Percentiles rank a stretch among this genome's conserved stretches.
Conservation (phyloP, 2,113 vertebrate genomes). For the Scolopax mira region DNA sequence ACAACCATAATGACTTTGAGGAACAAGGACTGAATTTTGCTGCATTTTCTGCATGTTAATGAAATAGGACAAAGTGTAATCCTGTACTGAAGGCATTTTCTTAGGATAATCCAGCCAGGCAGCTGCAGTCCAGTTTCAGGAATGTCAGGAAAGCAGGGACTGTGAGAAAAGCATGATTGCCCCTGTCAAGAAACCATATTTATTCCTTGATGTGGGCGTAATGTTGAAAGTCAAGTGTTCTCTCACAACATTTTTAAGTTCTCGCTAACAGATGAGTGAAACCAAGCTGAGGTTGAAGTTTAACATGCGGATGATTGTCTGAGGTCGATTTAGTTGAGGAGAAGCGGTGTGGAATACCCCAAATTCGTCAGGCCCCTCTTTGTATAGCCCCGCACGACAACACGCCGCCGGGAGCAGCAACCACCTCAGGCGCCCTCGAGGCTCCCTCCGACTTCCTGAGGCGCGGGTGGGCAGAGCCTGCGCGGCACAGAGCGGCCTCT, state of each 20-base stretch:
- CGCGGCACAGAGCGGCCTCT: rapidly evolving
- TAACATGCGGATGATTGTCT: rapidly evolving
- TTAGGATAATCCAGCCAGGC: not conserved
- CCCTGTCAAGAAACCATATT: rapidly evolving
- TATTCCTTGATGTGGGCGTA: not conserved
- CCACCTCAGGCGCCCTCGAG: rapidly evolving
- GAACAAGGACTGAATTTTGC: not conserved
- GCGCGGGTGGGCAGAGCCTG: rapidly evolving
- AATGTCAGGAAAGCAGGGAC: not conserved
- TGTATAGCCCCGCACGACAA: rapidly evolving
- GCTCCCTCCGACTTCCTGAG: not conserved
- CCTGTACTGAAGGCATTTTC: not conserved
- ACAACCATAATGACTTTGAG: not conserved
- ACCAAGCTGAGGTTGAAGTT: not conserved
- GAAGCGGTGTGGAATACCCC: rapidly evolving
- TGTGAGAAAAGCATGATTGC: rapidly evolving
- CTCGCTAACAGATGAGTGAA: too few relatives aligned
- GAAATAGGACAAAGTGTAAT: not conserved
- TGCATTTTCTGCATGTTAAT: not conserved
- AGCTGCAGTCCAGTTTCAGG: not conserved
- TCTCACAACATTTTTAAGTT: not conserved
- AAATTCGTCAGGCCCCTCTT: rapidly evolving
- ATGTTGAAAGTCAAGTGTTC: not conserved
- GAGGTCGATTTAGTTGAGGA: too few relatives aligned
- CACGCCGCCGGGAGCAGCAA: rapidly evolving